Conservation (phyloP, 2,888 invertebrate species). For the Megastigmus dorsalis region DNA sequence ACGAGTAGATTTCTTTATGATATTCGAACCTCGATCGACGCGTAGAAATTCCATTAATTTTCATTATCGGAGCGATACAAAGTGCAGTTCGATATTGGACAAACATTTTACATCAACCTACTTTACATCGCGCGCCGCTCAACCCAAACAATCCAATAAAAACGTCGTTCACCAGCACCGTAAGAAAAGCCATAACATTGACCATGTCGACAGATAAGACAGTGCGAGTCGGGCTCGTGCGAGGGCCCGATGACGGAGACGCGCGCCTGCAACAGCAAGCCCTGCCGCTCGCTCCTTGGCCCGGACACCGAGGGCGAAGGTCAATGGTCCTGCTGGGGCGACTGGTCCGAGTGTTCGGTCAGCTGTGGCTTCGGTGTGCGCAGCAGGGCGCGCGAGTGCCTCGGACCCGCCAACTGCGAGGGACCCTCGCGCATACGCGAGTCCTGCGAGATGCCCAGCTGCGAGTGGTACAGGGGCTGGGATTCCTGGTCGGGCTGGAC, state of each 20-base stretch:
- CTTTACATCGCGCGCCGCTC: too few relatives aligned
- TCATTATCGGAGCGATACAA: too few relatives aligned
- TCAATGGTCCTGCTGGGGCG: constrained; percentile 91
- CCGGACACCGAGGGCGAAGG: constrained; percentile 67
- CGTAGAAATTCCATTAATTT: too few relatives aligned
- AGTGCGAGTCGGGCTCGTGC: constrained; percentile 77
- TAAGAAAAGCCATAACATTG: neutral
- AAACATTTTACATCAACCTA: too few relatives aligned
- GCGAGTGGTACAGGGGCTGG: constrained; percentile 84
- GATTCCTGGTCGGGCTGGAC: constrained; percentile 86
- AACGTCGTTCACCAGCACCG: neutral
- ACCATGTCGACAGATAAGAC: constrained; percentile 67
- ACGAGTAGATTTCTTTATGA: too few relatives aligned
- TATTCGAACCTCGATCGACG: too few relatives aligned
- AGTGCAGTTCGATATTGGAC: too few relatives aligned
- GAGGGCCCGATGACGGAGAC: constrained; percentile 78
- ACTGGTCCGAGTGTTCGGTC: constrained; percentile 87
- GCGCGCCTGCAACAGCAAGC: constrained; percentile 83
- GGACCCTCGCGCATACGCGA: constrained; percentile 81
- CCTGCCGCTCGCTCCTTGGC: constrained; percentile 75
- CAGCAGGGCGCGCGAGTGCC: constrained; percentile 82
- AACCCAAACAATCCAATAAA: too few relatives aligned
- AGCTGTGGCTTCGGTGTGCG: constrained; percentile 84
- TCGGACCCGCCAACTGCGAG: constrained; percentile 76
- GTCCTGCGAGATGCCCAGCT: constrained; percentile 82